Percentiles rank a stretch among this genome's conserved stretches.
These are phyloP conservation scores for Phylloscopus trochilus DNA, from an alignment of 2,113 vertebrate genomes.

Conservation along the genomic window DNA sequence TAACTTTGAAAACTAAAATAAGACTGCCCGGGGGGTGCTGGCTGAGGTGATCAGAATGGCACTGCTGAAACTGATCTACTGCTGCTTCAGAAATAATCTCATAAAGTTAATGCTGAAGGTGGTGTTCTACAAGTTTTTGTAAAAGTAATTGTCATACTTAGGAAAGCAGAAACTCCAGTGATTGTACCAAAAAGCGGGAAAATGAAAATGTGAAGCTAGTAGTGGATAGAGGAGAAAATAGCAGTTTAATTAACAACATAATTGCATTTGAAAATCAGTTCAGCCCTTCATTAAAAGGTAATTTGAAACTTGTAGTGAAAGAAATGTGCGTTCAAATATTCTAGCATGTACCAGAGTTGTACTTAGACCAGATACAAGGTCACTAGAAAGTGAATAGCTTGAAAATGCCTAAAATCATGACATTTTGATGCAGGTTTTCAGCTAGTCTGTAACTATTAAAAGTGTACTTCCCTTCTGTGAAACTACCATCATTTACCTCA, in stretches of 20 bases:
- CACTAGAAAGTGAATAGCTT: neutral
- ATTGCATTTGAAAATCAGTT: conserved; percentile 28
- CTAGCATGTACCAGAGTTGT: neutral
- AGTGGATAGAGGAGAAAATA: conserved; percentile 5
- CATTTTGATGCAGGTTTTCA: neutral
- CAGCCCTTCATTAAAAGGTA: conserved; percentile 14
- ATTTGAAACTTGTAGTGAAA: neutral
- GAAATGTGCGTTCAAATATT: neutral
- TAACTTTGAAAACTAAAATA: neutral
- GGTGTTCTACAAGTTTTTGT: neutral
- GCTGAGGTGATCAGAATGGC: neutral
- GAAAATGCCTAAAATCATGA: neutral
- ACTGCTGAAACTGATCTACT: neutral
- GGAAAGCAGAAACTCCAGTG: neutral
- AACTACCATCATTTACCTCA: neutral
- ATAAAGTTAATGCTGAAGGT: conserved; percentile 1
- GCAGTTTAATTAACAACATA: conserved; percentile 29
- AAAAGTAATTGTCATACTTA: neutral
- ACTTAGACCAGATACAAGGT: neutral
- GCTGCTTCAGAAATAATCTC: neutral
- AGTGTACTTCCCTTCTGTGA: neutral
- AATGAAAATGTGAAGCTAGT: neutral
- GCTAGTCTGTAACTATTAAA: neutral
- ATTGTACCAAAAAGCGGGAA: neutral
- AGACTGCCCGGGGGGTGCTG: neutral